These are phyloP conservation scores for Mercenaria mercenaria DNA, from an alignment of 1,140 invertebrate genomes.

Conservation along the genomic window DNA sequence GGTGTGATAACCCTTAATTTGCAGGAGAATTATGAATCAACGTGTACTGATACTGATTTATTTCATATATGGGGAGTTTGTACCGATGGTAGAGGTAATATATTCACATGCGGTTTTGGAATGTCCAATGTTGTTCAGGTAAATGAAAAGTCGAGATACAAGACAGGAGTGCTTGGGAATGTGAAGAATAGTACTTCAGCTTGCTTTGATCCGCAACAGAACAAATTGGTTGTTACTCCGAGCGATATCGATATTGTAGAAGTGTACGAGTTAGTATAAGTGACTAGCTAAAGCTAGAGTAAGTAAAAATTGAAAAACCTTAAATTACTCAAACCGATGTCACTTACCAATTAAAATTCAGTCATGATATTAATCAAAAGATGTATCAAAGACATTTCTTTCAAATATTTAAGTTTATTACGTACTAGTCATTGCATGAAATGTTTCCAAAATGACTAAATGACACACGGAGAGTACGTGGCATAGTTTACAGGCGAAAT, in stretches of 20 bases:
- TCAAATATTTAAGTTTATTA: no score
- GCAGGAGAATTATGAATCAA: neutral
- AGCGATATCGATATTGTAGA: neutral
- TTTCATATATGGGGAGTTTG: neutral
- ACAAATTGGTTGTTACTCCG: neutral
- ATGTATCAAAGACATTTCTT: no score
- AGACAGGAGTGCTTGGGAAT: neutral
- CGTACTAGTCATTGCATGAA: no score
- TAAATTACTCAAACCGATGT: no score
- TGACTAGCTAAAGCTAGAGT: no score
- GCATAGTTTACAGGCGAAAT: no score
- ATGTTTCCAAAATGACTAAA: no score
- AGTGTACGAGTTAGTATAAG: neutral
- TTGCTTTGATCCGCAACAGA: neutral
- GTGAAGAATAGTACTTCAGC: neutral
- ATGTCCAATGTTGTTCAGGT: neutral
- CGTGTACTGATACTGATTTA: neutral
- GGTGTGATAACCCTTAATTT: neutral
- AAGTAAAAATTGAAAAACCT: no score
- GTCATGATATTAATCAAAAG: no score
- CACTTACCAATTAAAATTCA: no score
- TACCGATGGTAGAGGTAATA: neutral
- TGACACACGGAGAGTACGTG: no score
- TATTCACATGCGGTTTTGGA: neutral
- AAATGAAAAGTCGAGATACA: neutral